Evolutionary conservation across 2,888 invertebrate species (phyloP).

Genomic region (Myopa testacea): DNA sequence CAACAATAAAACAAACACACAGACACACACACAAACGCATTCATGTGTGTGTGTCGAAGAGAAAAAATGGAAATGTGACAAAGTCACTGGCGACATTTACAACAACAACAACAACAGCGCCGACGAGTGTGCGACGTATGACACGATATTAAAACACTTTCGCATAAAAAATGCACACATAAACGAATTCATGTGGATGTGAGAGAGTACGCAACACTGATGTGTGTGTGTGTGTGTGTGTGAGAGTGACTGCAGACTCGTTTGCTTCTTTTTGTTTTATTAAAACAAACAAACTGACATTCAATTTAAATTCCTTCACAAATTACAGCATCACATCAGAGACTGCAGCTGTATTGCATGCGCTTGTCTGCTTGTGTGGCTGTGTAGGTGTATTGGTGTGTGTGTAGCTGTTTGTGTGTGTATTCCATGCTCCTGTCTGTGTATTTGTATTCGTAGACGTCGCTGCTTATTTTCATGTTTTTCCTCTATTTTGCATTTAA

Average conservation of each 20-base stretch:
- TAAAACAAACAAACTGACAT: conserved; percentile 65
- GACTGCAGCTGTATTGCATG: not conserved
- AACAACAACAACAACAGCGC: conserved; percentile 38
- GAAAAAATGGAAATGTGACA: conserved; percentile 63
- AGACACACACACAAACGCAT: conserved; percentile 19
- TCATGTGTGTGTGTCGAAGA: not conserved
- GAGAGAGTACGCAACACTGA: conserved; percentile 37
- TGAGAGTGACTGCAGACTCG: conserved; percentile 44
- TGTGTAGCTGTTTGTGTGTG: not conserved
- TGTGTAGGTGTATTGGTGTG: not conserved
- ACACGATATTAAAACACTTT: conserved; percentile 62
- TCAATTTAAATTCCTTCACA: conserved; percentile 66
- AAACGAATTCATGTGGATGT: conserved; percentile 9
- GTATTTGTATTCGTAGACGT: not conserved
- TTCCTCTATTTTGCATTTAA: conserved; percentile 12
- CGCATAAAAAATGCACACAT: conserved; percentile 42
- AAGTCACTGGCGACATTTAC: conserved; percentile 60
- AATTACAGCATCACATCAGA: conserved; percentile 40
- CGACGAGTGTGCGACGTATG: conserved; percentile 56
- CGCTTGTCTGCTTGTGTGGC: not conserved
- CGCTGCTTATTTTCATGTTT: not conserved
- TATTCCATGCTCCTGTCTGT: not conserved
- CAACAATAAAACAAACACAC: conserved; percentile 58
- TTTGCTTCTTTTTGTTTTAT: conserved; percentile 47
- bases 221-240: conserved; percentile 46